Percentiles rank a stretch among this genome's conserved stretches.
Conservation (phyloP, 2,113 vertebrate species). For the Lophura nycthemera region DNA sequence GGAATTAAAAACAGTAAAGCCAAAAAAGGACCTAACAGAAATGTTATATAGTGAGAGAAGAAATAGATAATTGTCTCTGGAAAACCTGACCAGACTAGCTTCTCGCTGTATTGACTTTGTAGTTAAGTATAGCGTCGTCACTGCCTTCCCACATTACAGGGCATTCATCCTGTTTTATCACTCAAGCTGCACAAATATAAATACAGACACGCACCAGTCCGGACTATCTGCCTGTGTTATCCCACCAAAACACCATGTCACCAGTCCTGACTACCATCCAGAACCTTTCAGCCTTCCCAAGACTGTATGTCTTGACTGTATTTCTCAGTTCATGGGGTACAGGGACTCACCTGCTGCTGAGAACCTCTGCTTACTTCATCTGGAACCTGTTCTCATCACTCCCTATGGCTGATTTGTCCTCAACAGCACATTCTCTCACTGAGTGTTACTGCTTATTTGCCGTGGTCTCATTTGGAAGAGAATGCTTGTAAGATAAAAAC, state of each 20-base stretch:
- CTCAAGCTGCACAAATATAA: not conserved
- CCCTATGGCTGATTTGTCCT: not conserved
- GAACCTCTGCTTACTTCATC: not conserved
- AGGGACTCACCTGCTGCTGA: not conserved
- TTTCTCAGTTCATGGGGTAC: not conserved
- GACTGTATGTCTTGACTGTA: not conserved
- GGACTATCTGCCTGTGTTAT: fast-evolving
- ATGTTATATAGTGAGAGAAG: not conserved
- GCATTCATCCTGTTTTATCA: not conserved
- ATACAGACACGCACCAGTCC: fast-evolving
- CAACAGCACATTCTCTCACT: not conserved
- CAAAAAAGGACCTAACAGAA: not conserved
- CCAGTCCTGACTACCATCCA: not conserved
- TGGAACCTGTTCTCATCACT: not conserved
- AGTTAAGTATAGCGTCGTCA: not conserved
- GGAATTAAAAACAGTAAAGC: not conserved
- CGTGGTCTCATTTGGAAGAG: not conserved
- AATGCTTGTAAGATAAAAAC: not conserved
- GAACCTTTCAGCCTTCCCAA: not conserved
- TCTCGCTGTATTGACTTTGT: not conserved
- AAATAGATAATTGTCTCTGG: not conserved
- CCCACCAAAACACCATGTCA: not conserved
- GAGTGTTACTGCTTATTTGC: not conserved
- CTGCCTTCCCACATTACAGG: not conserved
- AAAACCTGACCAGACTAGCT: not conserved